Evolutionary conservation across 2,888 invertebrate species (phyloP), one percentile per base, ranked within the genome.

Genomic region (Junonia oenone): DNA sequence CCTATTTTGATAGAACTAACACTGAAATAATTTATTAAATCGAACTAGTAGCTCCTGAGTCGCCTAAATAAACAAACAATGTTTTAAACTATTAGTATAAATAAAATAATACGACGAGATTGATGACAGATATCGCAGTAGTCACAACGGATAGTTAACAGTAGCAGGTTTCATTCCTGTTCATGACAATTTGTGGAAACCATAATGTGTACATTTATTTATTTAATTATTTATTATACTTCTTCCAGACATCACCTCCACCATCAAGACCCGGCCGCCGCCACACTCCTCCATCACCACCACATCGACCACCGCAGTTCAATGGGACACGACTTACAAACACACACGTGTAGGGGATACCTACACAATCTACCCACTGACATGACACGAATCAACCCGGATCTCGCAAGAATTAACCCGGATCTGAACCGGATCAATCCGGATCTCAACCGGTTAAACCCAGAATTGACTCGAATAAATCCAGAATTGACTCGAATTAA

Each of bases 211-310:
- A n/a, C n/a, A n/a, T n/a, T n/a, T n/a, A n/a, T n/a, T n/a, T n/a
- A n/a, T n/a, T n/a, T n/a, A n/a, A n/a, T n/a, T n/a, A n/a, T n/a
- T n/a, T n/a, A n/a, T n/a, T n/a, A n/a, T n/a, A n/a, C 33, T 4
- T 9, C 1, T 72, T 71, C 2, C 72, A 89, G 89, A 27, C 89
- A 89, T 52, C 90, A 86, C 13, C 75, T 84, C 0, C 87, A 83
- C 14, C 84, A 83, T 45, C 85, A 80, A 59, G 90, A 90, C 59
- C 89, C 91, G 3, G 83, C 90, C 0, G 75, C 91, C 0, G 81
- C 88, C 0, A 90, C 91, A 0, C 68, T 90, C 0, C 87, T 86
- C 6, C 86, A 85, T 22, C 88, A 85, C 57, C 83, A 83, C 64
- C 86, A 88, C 67, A 82, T 88, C 5, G 87, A 87, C 47, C 86